Conservation (phyloP, 2,888 invertebrate species). For the Microctonus brassicae region DNA sequence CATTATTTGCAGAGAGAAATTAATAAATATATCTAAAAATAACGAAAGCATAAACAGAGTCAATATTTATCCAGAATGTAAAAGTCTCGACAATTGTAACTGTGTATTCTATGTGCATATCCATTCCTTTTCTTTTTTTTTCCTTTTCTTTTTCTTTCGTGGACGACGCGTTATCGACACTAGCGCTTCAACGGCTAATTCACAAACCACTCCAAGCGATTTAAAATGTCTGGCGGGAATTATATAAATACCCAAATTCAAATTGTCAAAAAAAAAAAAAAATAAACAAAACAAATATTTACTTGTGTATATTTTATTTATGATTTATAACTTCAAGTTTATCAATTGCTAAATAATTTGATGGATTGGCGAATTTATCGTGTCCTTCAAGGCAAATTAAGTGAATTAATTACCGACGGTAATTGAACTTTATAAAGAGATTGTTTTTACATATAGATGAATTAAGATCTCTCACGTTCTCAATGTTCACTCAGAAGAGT, state of each 20-base stretch:
- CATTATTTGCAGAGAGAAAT: background rate
- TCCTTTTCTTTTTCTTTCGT: background rate
- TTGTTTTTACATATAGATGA: conserved; percentile 20
- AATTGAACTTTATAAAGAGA: conserved; percentile 40
- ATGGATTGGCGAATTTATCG: conserved; percentile 3
- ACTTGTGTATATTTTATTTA: no score
- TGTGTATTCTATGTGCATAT: background rate
- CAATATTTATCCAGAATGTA: conserved; percentile 7
- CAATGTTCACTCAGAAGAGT: conserved; percentile 40
- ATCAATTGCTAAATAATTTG: background rate
- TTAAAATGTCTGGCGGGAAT: background rate
- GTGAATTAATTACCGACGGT: conserved; percentile 38
- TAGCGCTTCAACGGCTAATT: background rate
- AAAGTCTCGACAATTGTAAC: background rate
- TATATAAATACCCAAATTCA: background rate
- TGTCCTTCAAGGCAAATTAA: conserved; percentile 42
- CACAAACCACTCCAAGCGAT: background rate
- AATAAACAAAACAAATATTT: no score
- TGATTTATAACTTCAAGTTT: no score
- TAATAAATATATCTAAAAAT: background rate
- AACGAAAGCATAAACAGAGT: background rate
- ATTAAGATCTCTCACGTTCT: conserved; percentile 43
- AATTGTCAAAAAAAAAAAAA: no score
- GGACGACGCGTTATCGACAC: background rate
- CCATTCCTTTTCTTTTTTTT: no score